Percentiles rank a stretch among this genome's conserved stretches.
Evolutionary conservation across 2,113 vertebrate genomes (phyloP).

Genomic region (Acanthisitta chloris): DNA sequence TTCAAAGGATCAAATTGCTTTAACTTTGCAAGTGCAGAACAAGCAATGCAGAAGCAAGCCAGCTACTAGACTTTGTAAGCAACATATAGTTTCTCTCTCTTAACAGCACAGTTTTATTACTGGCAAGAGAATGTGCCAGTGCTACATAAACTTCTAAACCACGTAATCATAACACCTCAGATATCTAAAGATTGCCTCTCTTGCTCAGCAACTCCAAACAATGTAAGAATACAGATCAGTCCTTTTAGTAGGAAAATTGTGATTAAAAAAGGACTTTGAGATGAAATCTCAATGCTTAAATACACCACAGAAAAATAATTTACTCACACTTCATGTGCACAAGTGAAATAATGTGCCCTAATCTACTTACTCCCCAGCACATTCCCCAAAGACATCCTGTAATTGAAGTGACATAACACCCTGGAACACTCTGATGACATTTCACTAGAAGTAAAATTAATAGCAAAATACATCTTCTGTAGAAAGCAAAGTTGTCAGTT

Average conservation of each 20-base stretch:
- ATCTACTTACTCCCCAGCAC: not conserved
- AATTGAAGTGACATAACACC: not conserved
- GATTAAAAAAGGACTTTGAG: not conserved
- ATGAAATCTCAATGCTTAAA: not conserved
- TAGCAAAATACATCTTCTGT: not conserved
- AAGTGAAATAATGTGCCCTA: not conserved
- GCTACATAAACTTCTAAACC: not conserved
- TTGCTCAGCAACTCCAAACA: not conserved
- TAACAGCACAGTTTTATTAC: not conserved
- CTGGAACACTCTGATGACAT: not conserved
- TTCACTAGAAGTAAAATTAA: conserved; percentile 4
- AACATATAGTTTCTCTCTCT: not conserved
- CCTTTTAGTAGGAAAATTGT: not conserved
- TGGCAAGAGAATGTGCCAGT: not conserved
- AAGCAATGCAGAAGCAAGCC: not conserved
- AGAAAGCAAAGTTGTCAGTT: not conserved
- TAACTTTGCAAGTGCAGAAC: not conserved
- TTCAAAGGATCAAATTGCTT: not conserved
- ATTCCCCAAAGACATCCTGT: conserved; percentile 14
- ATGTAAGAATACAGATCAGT: not conserved
- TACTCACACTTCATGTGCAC: not conserved
- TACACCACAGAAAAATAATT: not conserved
- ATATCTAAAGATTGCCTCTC: not conserved
- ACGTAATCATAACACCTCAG: not conserved
- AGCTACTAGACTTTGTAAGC: not conserved